Conservation (phyloP, 1,140 invertebrate genomes). For the Muscidifurax raptorellus region DNA sequence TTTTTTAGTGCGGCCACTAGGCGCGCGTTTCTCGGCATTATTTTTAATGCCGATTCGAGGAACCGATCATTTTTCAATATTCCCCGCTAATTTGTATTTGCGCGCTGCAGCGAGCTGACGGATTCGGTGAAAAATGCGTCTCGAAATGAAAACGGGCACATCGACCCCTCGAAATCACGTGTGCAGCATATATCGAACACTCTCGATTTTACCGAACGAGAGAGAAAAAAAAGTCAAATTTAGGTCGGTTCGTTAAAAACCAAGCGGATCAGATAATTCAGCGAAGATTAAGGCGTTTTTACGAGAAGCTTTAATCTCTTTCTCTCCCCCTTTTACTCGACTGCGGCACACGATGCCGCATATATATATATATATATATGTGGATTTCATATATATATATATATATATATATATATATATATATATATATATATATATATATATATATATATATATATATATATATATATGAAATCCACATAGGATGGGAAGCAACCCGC, state of each 20-base stretch:
- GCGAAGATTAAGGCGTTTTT: constrained; percentile 21
- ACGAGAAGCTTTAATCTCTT: constrained; percentile 27
- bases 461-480: background rate
- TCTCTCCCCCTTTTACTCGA: constrained; percentile 30
- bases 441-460: background rate
- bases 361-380: background rate
- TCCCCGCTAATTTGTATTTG: background rate
- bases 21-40: background rate
- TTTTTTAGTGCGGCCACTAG: background rate
- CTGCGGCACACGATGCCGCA: too few species aligned
- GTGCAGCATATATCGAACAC: background rate
- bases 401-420: background rate
- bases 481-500: background rate
- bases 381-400: background rate
- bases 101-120: too few species aligned
- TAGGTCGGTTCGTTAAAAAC: background rate
- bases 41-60: constrained; percentile 21
- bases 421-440: background rate
- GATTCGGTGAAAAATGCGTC: background rate
- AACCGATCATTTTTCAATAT: constrained; percentile 12
- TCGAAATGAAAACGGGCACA: background rate
- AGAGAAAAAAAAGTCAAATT: background rate
- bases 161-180: too few species aligned
- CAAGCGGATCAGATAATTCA: background rate
- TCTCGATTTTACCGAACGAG: background rate